Percentiles rank a stretch among this genome's conserved stretches.
These are phyloP conservation scores for Micromesistius poutassou DNA, from an alignment of 2,797 vertebrate genomes.

Conservation along the genomic window DNA sequence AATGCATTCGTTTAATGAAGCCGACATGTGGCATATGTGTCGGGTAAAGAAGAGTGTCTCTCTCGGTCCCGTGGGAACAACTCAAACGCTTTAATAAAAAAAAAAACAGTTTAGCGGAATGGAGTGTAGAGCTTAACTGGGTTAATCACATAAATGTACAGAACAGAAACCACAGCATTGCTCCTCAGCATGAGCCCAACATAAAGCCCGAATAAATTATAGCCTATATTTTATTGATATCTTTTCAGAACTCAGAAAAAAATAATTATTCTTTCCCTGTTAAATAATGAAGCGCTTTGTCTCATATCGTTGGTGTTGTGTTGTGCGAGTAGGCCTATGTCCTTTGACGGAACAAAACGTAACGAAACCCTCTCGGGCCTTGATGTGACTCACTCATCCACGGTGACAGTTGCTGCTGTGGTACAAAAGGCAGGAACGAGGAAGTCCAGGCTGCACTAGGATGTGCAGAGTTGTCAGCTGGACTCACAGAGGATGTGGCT, in stretches of 20 bases:
- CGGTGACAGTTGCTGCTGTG: constrained; percentile 32
- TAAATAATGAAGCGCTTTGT: background rate
- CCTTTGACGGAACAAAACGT: constrained; percentile 34
- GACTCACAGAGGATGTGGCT: constrained; percentile 41
- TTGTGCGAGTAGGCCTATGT: background rate
- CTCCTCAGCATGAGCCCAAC: background rate
- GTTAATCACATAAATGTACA: background rate
- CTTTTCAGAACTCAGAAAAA: background rate
- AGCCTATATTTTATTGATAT: background rate
- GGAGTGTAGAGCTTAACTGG: background rate
- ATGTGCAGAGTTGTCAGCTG: constrained; percentile 56
- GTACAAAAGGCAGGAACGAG: constrained; percentile 55
- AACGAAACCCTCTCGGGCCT: constrained; percentile 51
- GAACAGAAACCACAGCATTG: background rate
- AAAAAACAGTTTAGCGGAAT: background rate
- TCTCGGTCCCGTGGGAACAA: background rate
- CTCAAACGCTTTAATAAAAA: background rate
- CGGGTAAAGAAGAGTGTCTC: background rate
- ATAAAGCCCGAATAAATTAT: background rate
- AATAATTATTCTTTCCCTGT: background rate
- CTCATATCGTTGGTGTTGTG: background rate
- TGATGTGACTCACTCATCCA: constrained; percentile 48
- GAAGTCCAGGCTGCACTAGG: constrained; percentile 50
- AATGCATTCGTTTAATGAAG: too few species aligned
- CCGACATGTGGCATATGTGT: background rate